Evolutionary conservation across 92 coral and sea anemone genomes (phyloP).

Genomic region (Galaxea fascicularis): DNA sequence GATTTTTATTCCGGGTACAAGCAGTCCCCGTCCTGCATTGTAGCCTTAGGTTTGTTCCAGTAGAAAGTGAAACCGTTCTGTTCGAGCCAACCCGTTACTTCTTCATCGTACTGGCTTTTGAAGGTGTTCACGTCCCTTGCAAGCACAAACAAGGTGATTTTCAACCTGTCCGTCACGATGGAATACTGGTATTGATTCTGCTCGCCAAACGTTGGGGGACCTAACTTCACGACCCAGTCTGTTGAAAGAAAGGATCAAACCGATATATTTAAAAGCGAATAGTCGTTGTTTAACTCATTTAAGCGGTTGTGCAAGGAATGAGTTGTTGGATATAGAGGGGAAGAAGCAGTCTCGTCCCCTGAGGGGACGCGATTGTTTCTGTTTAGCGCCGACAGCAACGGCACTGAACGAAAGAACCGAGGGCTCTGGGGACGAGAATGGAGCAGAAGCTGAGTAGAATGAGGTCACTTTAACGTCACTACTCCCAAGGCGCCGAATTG

Average conservation of each 20-base stretch:
- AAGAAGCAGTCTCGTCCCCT: too few relatives aligned
- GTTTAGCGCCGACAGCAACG: too few relatives aligned
- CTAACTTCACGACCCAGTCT: constrained; percentile 77
- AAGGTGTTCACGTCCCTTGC: constrained; percentile 61
- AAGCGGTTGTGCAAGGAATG: too few relatives aligned
- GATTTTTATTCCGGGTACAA: constrained; percentile 22
- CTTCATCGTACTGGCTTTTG: constrained; percentile 48
- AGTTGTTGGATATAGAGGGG: too few relatives aligned
- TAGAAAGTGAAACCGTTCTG: constrained; percentile 56
- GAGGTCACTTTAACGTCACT: too few relatives aligned
- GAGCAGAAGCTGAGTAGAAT: too few relatives aligned
- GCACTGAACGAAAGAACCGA: too few relatives aligned
- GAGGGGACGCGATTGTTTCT: too few relatives aligned
- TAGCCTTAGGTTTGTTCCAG: constrained; percentile 60
- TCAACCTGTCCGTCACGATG: constrained; percentile 45
- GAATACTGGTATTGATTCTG: constrained; percentile 63
- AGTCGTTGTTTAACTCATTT: background rate
- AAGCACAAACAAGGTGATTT: constrained; percentile 53
- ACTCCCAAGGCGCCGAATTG: too few relatives aligned
- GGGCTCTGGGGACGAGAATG: too few relatives aligned
- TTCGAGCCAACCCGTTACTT: constrained; percentile 46
- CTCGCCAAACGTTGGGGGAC: constrained; percentile 48
- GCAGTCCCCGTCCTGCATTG: constrained; percentile 51
- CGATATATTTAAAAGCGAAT: background rate
- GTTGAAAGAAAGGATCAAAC: background rate